A percentile compares a stretch with the other conserved stretches of the same genome.
Evolutionary conservation across 2,113 vertebrate genomes (phyloP).

Genomic region (Platichthys stellatus): DNA sequence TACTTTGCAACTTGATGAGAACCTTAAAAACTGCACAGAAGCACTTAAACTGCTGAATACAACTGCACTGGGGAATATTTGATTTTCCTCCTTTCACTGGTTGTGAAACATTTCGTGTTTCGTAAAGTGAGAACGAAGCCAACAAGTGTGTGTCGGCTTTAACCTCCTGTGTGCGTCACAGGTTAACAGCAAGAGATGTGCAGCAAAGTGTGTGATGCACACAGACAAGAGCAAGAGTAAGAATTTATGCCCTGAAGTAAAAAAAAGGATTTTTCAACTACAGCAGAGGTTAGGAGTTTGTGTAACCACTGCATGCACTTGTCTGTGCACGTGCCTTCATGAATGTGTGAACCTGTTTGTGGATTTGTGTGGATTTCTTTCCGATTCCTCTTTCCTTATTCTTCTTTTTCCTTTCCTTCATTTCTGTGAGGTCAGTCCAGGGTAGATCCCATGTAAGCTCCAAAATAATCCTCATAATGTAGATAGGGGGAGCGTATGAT

Average conservation of each 20-base stretch:
- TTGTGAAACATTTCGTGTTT: too few relatives aligned
- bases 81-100: not conserved
- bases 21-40: not conserved
- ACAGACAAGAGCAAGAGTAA: constrained; percentile 9
- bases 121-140: too few relatives aligned
- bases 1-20: not conserved
- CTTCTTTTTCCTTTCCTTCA: not conserved
- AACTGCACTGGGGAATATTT: constrained; percentile 8
- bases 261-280: too few relatives aligned
- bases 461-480: constrained; percentile 53
- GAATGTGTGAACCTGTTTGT: constrained; percentile 14
- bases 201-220: constrained; percentile 1
- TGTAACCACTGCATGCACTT: not conserved
- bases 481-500: constrained; percentile 1
- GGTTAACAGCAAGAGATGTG: constrained; percentile 24
- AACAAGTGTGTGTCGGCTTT: too few relatives aligned
- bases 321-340: not conserved
- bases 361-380: not conserved
- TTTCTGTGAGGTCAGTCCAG: constrained; percentile 30
- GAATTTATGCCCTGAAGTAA: too few relatives aligned
- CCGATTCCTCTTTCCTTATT: constrained; percentile 20
- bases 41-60: too few relatives aligned
- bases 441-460: constrained; percentile 36
- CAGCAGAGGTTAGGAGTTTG: not conserved
- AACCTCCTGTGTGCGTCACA: not conserved